Conservation (phyloP, 2,113 vertebrate species). For the Pogona vitticeps region DNA sequence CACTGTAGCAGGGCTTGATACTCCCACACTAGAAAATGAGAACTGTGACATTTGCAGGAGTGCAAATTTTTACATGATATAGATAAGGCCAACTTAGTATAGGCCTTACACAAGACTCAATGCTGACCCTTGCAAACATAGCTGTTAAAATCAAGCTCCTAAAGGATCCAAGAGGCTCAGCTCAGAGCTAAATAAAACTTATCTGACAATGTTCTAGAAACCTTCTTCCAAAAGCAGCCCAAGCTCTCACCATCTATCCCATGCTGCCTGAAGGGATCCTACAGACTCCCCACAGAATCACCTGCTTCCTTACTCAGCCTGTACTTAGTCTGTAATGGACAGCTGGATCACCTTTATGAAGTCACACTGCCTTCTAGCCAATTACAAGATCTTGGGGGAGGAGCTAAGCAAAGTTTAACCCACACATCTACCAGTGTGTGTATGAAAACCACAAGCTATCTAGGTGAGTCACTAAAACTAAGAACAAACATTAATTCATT, state of each 20-base stretch:
- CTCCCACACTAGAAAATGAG: neutral
- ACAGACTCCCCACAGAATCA: neutral
- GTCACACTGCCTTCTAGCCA: constrained; percentile 23
- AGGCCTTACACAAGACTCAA: neutral
- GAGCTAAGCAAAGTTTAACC: neutral
- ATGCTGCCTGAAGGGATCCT: neutral
- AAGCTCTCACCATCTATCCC: constrained; percentile 17
- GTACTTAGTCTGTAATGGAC: neutral
- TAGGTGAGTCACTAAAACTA: neutral
- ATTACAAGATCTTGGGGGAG: constrained; percentile 7
- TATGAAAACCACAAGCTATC: no score
- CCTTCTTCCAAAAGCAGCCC: neutral
- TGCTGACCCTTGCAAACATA: neutral
- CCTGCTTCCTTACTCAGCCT: neutral
- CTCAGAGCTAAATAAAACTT: neutral
- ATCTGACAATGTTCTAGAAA: no score
- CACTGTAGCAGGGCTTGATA: neutral
- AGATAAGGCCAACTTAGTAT: neutral
- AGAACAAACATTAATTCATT: neutral
- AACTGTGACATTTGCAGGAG: neutral
- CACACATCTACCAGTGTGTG: neutral
- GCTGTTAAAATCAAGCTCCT: neutral
- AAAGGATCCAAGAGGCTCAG: neutral
- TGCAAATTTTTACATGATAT: neutral
- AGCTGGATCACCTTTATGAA: constrained; percentile 32